Percentiles rank a stretch among this genome's conserved stretches.
Evolutionary conservation across 2,113 vertebrate genomes (phyloP).

Genomic region (Psittacus erithacus): DNA sequence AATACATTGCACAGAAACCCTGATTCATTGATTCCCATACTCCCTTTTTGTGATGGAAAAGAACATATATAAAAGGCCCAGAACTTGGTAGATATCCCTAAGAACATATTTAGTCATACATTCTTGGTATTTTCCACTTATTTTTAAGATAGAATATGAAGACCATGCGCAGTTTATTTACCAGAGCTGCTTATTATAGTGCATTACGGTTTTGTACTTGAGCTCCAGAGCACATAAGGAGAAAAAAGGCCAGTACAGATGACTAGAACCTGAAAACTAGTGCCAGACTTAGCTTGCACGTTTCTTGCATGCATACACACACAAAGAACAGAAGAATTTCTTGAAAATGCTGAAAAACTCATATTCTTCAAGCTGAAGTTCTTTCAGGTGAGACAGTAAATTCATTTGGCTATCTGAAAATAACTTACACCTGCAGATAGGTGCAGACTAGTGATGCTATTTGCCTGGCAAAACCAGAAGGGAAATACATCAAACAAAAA

Average conservation of each 20-base stretch:
- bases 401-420: constrained; percentile 5
- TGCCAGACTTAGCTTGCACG: not conserved
- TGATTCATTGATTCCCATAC: not conserved
- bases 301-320: not conserved
- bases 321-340: not conserved
- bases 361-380: not conserved
- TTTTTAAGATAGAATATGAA: not conserved
- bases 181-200: constrained; percentile 64
- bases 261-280: not conserved
- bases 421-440: not conserved
- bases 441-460: not conserved
- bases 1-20: not conserved
- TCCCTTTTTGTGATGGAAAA: not conserved
- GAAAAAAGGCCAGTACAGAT: constrained; percentile 67
- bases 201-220: constrained; percentile 74
- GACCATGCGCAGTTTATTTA: not conserved
- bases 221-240: constrained; percentile 80
- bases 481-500: not conserved
- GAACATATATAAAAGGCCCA: not conserved
- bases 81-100: not conserved
- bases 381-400: not conserved
- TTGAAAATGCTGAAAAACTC: not conserved
- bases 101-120: not conserved
- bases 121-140: not conserved
- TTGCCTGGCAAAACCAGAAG: not conserved